Evolutionary conservation across 2,797 vertebrate species (phyloP).

Genomic region (Knipowitschia caucasica): DNA sequence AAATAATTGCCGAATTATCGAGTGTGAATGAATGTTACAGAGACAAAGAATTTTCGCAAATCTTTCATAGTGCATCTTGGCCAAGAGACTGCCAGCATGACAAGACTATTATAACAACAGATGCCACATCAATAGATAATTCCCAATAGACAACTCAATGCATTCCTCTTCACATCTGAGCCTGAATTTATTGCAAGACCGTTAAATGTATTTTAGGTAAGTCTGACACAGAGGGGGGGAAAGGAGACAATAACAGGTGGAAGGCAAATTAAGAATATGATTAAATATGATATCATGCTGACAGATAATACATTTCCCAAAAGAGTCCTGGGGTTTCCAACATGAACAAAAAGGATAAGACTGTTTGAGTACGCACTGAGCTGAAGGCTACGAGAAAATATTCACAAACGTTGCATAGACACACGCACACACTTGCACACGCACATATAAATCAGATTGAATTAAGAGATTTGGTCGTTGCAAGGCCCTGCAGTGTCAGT

Average conservation of each 20-base stretch:
- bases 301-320: slow-evolving; percentile 58
- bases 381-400: slow-evolving; percentile 24
- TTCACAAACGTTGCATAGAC: slow-evolving; percentile 9
- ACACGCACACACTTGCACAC: not conserved
- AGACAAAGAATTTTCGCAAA: too few relatives aligned
- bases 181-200: slow-evolving; percentile 26
- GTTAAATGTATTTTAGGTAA: slow-evolving; percentile 30
- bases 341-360: slow-evolving; percentile 36
- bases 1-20: not conserved
- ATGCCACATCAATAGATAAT: slow-evolving; percentile 69
- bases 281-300: slow-evolving; percentile 53
- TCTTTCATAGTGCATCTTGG: slow-evolving; percentile 6
- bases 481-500: slow-evolving; percentile 46
- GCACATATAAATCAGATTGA: slow-evolving; percentile 45
- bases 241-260: slow-evolving; percentile 44
- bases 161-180: slow-evolving; percentile 36
- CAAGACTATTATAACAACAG: slow-evolving; percentile 36
- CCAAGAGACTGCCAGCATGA: slow-evolving; percentile 31
- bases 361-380: slow-evolving; percentile 36
- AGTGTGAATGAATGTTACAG: too few relatives aligned
- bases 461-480: slow-evolving; percentile 57
- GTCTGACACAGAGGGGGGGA: slow-evolving; percentile 23
- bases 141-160: slow-evolving; percentile 59
- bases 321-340: slow-evolving; percentile 35
- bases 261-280: slow-evolving; percentile 53